phyloP scores from a whole-genome alignment of 2,113 vertebrate genomes.

The Phylloscopus trochiloides region DNA sequence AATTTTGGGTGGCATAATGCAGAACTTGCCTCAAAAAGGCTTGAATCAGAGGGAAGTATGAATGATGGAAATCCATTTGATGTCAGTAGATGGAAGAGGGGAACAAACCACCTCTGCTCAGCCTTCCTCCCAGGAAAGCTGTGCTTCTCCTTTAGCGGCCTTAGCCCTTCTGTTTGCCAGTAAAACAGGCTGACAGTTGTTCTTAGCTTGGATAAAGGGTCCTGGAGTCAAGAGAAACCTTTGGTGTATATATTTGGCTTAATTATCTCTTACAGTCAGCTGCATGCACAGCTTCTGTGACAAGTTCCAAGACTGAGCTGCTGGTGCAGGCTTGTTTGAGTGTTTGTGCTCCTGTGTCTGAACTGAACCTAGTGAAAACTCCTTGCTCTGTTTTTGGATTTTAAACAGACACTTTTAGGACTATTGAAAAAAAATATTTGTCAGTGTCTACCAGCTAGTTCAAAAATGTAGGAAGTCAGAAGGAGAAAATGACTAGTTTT shows the following conservation, averaged over 20 bases:
- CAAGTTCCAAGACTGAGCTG: accelerated
- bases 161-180: accelerated
- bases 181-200: background rate
- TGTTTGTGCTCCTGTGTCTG: background rate
- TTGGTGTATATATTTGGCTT: background rate
- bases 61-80: background rate
- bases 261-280: background rate
- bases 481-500: background rate
- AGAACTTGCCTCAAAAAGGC: background rate
- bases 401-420: background rate
- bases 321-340: background rate
- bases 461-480: accelerated
- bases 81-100: background rate
- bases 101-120: background rate
- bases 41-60: background rate
- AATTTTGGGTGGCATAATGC: background rate
- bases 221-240: background rate
- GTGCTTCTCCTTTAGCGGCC: background rate
- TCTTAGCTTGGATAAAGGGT: background rate
- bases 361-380: background rate
- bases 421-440: background rate
- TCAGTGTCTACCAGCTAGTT: background rate
- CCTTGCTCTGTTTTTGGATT: background rate
- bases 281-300: background rate
- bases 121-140: background rate